Base-by-base conservation (phyloP, 2,113 vertebrate species). In the Menidia beryllina region DNA sequence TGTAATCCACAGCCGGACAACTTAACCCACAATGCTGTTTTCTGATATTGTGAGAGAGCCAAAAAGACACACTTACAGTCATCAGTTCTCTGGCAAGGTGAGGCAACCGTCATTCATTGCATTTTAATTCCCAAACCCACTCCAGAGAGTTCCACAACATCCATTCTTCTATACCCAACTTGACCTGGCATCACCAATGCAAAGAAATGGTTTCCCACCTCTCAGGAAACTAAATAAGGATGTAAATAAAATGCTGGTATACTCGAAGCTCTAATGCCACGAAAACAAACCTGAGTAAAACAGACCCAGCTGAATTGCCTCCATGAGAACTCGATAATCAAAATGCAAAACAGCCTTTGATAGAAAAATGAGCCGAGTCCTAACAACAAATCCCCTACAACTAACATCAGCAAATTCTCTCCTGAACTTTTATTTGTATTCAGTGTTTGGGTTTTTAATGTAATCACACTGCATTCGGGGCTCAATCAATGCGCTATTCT, bases 341-440 rank as follows among this genome's bases (percentile, higher is more conserved):
- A 92, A 93, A 93, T 93, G 91, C 90, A 92, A 93, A 93, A 89
- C 79, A 91, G 88, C 57, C 81, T 86, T 83, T 87, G 74, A 86
- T 79, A 59, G 82, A 78, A 85, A 88, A 88, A 88, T 86, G 76
- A 86, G 72, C 67, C 27, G 55, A 78, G 61, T 82, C 73, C 74
- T 57, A 85, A 73, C 84, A 81, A 82, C 81, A 92, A 91, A 86
- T 88, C 88, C 83, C 79, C 73, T 74, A 80, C 67, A 80, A 77
- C 84, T 77, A 83, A 86, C 90, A 90, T 92, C 92, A 92, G 92
- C 88, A 86, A 69, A 83, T 88, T 89, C 79, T 72, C 70, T 25
- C 73, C 59, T 83, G 57, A 83, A 86, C 86, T 88, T 87, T 64
- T 85, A 82, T 85, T 84, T 85, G 62, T 82, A 55, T 63, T 69